A percentile compares a stretch with the other conserved stretches of the same genome.
Evolutionary conservation across 2,113 vertebrate species (phyloP).

Genomic region (Myotis yumanensis): DNA sequence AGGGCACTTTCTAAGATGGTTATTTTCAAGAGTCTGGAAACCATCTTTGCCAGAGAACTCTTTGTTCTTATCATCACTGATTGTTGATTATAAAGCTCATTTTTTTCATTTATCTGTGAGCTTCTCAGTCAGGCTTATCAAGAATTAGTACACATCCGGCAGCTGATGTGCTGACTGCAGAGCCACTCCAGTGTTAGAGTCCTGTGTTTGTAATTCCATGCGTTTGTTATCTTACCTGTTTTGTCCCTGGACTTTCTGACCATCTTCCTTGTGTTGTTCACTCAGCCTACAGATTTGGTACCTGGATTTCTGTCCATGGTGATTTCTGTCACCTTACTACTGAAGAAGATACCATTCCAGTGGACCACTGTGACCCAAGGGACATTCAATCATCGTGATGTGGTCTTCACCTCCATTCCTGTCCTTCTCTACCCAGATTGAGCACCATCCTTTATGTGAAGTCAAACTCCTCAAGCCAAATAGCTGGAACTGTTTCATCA

Average conservation of each 20-base stretch:
- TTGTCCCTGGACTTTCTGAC: constrained; percentile 69
- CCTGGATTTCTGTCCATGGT: constrained; percentile 65
- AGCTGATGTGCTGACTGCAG: not conserved
- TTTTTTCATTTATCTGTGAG: not conserved
- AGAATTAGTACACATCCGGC: not conserved
- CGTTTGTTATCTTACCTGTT: constrained; percentile 65
- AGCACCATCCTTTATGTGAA: constrained; percentile 47
- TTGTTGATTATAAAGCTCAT: not conserved
- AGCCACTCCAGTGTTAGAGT: not conserved
- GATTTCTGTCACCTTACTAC: constrained; percentile 69
- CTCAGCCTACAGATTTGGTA: constrained; percentile 66
- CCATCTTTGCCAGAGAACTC: not conserved
- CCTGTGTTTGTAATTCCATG: constrained; percentile 40
- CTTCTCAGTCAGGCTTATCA: not conserved
- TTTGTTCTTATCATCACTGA: not conserved
- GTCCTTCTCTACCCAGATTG: constrained; percentile 51
- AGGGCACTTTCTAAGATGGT: not conserved
- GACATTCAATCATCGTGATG: constrained; percentile 61
- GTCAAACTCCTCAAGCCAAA: constrained; percentile 69
- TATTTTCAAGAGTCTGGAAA: constrained; percentile 4
- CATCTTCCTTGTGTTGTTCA: constrained; percentile 61
- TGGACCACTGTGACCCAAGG: constrained; percentile 71
- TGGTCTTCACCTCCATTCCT: constrained; percentile 70
- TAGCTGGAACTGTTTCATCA: constrained; percentile 59
- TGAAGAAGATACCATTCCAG: constrained; percentile 73